These are phyloP conservation scores for Plectrocnemia conspersa DNA, from an alignment of 1,140 invertebrate genomes.

Conservation along the genomic window DNA sequence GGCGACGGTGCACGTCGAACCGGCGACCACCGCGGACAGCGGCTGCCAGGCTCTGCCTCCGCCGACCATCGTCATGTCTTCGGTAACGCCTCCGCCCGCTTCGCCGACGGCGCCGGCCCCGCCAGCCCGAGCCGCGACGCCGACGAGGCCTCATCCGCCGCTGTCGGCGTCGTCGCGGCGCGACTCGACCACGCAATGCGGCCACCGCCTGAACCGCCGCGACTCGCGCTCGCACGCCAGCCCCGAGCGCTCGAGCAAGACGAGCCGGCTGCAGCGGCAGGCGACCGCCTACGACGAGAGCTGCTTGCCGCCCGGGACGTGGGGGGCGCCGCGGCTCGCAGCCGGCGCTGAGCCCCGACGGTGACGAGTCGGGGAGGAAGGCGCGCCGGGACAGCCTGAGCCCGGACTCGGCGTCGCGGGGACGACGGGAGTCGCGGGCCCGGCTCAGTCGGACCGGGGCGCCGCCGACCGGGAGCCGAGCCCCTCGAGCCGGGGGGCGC, in stretches of 20 bases:
- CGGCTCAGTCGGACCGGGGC: constrained; percentile 76
- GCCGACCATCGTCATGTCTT: constrained; percentile 75
- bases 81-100: constrained; percentile 72
- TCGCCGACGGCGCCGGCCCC: constrained; percentile 57
- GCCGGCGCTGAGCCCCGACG: constrained; percentile 74
- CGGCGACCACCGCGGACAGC: constrained; percentile 42
- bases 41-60: constrained; percentile 62
- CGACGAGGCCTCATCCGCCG: constrained; percentile 55
- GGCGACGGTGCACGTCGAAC: constrained; percentile 27
- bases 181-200: constrained; percentile 79
- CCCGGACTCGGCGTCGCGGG: constrained; percentile 74
- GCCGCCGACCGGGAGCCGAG: constrained; percentile 72
- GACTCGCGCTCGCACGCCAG: constrained; percentile 64
- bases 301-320: constrained; percentile 62
- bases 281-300: constrained; percentile 85
- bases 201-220: constrained; percentile 56
- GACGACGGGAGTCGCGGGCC: constrained; percentile 61
- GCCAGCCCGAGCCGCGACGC: constrained; percentile 49
- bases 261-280: constrained; percentile 73
- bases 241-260: constrained; percentile 62
- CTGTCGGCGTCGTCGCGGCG: constrained; percentile 60
- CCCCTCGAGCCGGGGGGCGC: constrained; percentile 60
- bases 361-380: constrained; percentile 59
- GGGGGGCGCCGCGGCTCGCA: constrained; percentile 65
- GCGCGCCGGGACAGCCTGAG: constrained; percentile 79